Percentiles rank a stretch among this genome's conserved stretches.
phyloP scores from a whole-genome alignment of 2,797 vertebrate genomes.

The Leptoclinus maculatus region DNA sequence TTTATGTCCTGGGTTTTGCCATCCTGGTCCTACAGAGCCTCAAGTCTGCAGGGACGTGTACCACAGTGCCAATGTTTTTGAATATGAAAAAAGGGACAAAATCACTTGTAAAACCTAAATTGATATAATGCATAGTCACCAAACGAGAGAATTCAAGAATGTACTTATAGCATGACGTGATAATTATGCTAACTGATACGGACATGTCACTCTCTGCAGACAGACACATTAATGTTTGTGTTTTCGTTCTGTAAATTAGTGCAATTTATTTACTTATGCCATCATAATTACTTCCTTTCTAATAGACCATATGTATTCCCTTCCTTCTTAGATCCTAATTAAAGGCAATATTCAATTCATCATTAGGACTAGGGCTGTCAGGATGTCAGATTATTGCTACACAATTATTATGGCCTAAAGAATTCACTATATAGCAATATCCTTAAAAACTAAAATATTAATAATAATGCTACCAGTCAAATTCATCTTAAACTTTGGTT shows the following conservation, averaged over 20 bases:
- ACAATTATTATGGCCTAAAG: neutral
- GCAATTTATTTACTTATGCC: neutral
- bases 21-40: neutral
- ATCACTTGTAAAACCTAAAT: neutral
- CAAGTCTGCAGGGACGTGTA: neutral
- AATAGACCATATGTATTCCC: neutral
- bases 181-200: neutral
- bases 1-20: neutral
- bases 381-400: neutral
- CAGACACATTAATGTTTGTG: neutral
- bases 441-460: neutral
- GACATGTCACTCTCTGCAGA: neutral
- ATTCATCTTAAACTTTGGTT: neutral
- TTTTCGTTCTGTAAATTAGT: slow-evolving; percentile 1
- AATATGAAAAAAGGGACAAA: neutral
- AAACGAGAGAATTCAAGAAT: neutral
- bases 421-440: neutral
- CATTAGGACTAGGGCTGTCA: neutral
- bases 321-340: neutral
- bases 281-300: neutral
- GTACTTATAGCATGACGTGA: neutral
- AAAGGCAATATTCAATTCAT: neutral
- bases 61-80: neutral
- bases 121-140: neutral
- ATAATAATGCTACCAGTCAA: neutral